phyloP scores from a whole-genome alignment of 2,113 vertebrate genomes.

The Casuarius casuarius region DNA sequence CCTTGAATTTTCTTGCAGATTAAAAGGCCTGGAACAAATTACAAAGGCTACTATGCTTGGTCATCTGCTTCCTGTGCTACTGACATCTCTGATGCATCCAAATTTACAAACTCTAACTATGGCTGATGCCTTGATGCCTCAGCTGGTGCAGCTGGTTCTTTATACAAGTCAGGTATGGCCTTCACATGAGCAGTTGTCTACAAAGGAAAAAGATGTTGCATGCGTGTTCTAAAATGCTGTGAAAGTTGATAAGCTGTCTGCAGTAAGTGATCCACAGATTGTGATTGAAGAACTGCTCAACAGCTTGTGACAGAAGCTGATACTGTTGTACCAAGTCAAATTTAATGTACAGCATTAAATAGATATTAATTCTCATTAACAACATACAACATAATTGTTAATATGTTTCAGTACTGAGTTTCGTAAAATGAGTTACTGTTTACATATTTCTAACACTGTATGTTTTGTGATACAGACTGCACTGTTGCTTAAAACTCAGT shows the following conservation, averaged over 20 bases:
- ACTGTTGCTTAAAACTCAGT: slow-evolving; percentile 94
- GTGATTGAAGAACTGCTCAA: background rate
- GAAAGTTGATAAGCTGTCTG: background rate
- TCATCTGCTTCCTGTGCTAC: slow-evolving; percentile 92
- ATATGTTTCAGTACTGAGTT: background rate
- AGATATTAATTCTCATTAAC: background rate
- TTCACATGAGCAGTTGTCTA: background rate
- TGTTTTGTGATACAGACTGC: slow-evolving; percentile 88
- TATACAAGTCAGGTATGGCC: slow-evolving; percentile 93
- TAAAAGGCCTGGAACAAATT: slow-evolving; percentile 96
- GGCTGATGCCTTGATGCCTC: slow-evolving; percentile 96
- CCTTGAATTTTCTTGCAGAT: slow-evolving; percentile 75
- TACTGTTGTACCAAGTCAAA: background rate
- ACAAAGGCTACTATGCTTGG: slow-evolving; percentile 98
- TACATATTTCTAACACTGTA: background rate
- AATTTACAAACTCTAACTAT: slow-evolving; percentile 94
- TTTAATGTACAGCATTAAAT: background rate
- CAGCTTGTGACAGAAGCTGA: background rate
- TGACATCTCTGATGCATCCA: slow-evolving; percentile 97
- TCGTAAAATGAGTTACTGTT: background rate
- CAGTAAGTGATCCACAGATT: background rate
- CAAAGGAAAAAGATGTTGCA: background rate
- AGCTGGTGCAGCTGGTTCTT: slow-evolving; percentile 95
- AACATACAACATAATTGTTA: background rate
- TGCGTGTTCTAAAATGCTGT: background rate